Percentiles rank a stretch among this genome's conserved stretches.
Conservation (phyloP, 1,140 invertebrate species). For the Saccostrea echinata region DNA sequence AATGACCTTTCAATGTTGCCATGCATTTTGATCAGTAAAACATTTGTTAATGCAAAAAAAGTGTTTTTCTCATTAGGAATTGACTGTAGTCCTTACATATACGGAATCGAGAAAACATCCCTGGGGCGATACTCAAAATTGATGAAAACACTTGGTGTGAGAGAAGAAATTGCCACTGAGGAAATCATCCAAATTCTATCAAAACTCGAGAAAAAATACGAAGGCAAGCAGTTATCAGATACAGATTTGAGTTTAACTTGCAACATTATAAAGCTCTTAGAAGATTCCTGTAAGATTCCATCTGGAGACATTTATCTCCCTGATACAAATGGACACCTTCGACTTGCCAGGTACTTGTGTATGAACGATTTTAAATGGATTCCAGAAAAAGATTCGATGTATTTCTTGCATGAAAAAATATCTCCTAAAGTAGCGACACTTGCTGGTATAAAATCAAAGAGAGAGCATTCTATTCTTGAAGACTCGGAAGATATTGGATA, state of each 20-base stretch:
- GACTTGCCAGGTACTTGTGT: constrained; percentile 15
- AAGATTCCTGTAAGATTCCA: neutral
- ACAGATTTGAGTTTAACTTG: neutral
- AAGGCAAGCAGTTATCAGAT: neutral
- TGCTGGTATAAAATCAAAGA: constrained; percentile 66
- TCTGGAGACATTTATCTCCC: neutral
- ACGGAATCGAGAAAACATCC: constrained; percentile 29
- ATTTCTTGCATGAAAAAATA: constrained; percentile 61
- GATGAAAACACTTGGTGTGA: constrained; percentile 59
- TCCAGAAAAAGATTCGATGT: constrained; percentile 49
- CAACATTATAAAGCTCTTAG: neutral
- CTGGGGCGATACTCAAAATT: constrained; percentile 20
- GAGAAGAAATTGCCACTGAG: constrained; percentile 41
- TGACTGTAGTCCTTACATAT: constrained; percentile 63
- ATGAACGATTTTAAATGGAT: constrained; percentile 63
- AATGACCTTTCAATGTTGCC: neutral
- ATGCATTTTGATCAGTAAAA: constrained; percentile 46
- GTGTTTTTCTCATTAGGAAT: constrained; percentile 49
- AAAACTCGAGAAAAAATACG: neutral
- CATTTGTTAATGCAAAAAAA: constrained; percentile 52
- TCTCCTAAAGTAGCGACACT: constrained; percentile 19
- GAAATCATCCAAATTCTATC: constrained; percentile 45
- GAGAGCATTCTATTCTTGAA: constrained; percentile 4
- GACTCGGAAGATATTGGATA: constrained; percentile 39
- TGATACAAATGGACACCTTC: constrained; percentile 34